Conservation (phyloP, 1,140 invertebrate species). For the Globodera ellingtonae region DNA sequence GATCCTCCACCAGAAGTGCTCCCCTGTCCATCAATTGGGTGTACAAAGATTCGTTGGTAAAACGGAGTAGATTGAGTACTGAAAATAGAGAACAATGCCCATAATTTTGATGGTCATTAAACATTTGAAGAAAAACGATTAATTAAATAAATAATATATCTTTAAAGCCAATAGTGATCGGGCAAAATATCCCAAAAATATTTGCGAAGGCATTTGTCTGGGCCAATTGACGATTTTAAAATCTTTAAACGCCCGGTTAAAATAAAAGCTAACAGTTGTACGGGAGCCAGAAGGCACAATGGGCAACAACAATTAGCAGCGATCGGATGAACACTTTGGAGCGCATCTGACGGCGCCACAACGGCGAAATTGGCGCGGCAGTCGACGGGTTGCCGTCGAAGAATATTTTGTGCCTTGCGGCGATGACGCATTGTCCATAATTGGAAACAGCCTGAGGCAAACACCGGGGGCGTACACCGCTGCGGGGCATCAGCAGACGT, state of each 20-base stretch:
- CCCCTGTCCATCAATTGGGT: slow-evolving; percentile 33
- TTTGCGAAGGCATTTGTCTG: too few species aligned
- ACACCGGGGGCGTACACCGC: background rate
- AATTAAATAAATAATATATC: too few species aligned
- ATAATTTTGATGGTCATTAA: too few species aligned
- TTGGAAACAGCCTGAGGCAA: background rate
- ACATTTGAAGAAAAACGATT: too few species aligned
- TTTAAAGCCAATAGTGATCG: too few species aligned
- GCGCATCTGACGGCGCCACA: slow-evolving; percentile 56
- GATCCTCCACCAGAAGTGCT: slow-evolving; percentile 51
- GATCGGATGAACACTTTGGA: slow-evolving; percentile 57
- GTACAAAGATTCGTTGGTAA: slow-evolving; percentile 49
- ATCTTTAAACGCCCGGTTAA: background rate
- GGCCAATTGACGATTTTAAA: too few species aligned
- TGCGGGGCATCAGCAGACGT: background rate
- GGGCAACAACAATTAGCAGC: slow-evolving; percentile 47
- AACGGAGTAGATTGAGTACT: slow-evolving; percentile 50
- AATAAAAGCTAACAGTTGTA: slow-evolving; percentile 43
- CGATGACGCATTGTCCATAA: too few species aligned
- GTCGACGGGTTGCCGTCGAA: slow-evolving; percentile 15
- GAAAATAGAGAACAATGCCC: background rate
- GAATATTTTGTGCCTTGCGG: background rate
- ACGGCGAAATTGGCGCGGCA: slow-evolving; percentile 24
- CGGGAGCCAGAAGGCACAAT: slow-evolving; percentile 58
- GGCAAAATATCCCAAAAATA: too few species aligned